phyloP scores from a whole-genome alignment of 2,888 invertebrate genomes.

The Pachydiplax longipennis region DNA sequence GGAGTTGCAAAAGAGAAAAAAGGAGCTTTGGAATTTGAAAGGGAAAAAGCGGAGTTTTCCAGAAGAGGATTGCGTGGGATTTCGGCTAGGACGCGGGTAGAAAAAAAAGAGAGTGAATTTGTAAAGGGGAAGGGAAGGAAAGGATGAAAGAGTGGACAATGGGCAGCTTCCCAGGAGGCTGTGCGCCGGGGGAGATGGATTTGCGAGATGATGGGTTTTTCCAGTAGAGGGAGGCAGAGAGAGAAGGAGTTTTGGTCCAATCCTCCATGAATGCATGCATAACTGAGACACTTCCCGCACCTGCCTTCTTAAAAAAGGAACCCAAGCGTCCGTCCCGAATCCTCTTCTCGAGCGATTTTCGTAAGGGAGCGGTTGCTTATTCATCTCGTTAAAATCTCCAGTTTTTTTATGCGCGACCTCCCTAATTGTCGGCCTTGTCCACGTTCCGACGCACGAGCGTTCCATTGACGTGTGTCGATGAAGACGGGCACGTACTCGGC shows the following conservation, averaged over 20 bases:
- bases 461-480: neutral
- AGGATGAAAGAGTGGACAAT: neutral
- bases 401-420: neutral
- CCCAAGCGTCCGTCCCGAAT: neutral
- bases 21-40: neutral
- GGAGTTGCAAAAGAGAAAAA: neutral
- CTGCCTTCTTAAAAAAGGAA: neutral
- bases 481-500: neutral
- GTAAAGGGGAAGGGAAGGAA: neutral
- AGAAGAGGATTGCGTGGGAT: neutral
- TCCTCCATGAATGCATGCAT: constrained; percentile 1
- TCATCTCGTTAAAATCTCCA: neutral
- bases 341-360: neutral
- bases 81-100: neutral
- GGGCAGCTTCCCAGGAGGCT: neutral
- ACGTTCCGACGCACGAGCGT: neutral
- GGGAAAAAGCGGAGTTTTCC: neutral
- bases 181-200: constrained; percentile 1
- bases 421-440: neutral
- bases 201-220: constrained; percentile 16
- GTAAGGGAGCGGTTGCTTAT: neutral
- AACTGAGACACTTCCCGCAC: neutral
- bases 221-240: neutral
- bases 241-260: neutral
- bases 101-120: neutral